Evolutionary conservation across 2,113 vertebrate species (phyloP).

Genomic region (Leucopternis melanops): DNA sequence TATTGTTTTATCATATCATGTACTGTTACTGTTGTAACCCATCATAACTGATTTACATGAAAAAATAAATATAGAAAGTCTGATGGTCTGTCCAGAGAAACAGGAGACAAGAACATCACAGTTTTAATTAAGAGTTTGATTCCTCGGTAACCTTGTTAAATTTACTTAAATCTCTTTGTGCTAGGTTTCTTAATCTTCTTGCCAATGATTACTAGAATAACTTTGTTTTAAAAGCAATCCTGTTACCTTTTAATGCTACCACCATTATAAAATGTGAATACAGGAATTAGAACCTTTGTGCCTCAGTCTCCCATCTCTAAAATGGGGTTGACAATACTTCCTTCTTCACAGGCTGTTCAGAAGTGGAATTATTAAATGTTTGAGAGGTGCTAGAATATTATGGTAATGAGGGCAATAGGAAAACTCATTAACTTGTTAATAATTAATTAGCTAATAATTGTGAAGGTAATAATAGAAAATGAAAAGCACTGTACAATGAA

Average conservation of each 20-base stretch:
- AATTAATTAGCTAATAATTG: conserved; percentile 55
- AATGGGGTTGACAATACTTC: neutral
- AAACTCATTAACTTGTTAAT: conserved; percentile 48
- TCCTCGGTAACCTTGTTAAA: neutral
- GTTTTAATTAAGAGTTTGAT: conserved; percentile 29
- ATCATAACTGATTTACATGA: neutral
- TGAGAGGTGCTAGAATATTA: neutral
- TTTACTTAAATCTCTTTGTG: neutral
- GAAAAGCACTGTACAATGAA: neutral
- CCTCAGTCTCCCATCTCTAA: neutral
- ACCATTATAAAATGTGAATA: neutral
- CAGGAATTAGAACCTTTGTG: neutral
- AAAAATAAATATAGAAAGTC: neutral
- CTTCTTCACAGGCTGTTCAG: neutral
- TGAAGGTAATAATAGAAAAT: conserved; percentile 16
- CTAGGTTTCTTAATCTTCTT: neutral
- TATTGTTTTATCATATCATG: neutral
- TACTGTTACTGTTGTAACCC: conserved; percentile 23
- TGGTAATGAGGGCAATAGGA: conserved; percentile 7
- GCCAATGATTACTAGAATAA: neutral
- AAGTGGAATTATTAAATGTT: neutral
- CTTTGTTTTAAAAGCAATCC: neutral
- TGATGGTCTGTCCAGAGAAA: neutral
- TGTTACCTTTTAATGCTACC: neutral
- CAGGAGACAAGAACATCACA: neutral